Base-by-base conservation (phyloP, 2,113 vertebrate genomes). In the Phylloscopus whistleri region DNA sequence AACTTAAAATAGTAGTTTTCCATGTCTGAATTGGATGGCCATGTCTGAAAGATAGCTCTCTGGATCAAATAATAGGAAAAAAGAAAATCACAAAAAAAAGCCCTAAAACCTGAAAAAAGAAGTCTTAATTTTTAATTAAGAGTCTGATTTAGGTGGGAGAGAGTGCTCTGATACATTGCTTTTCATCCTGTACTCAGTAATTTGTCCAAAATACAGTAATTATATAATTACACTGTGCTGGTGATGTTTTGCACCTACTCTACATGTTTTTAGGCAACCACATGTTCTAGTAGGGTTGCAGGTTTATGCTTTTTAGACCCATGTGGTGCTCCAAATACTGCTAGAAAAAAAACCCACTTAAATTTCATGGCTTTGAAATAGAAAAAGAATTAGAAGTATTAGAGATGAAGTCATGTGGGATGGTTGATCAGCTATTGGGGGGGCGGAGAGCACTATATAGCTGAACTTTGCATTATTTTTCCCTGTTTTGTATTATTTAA, bases 361-460 rank as follows among this genome's bases (percentile, higher is more conserved):
- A 31, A 17, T 41, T 68, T 3, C 4, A 26, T 30, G 26, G 27
- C 11, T 78, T 59, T 81, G 55, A 62, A 89, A 67, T 24, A 11
- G 27, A 46, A 72, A 76, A 7, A 16, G 14, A 69, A 78, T 48
- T 68, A 41, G 13, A 87, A 82, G 64, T n/a, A 18, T 43, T 81
- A 53, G 14, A 28, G 13, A 30, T 68, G 8, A n/a, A 52, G 31
- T 58, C 0, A 22, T 19, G 35, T 35, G 52, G 35, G 7, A 51
- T 44, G 30, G 13, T 22, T 78, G 21, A 55, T 21, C 28, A 22
- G 13, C 24, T 39, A 8, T 41, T 10, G 7, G 4, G 3, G 1
- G 1, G 4, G 2, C 16, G 5, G 5, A 1, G 51, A 69, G 16
- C 5, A 48, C 2, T 7, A 4, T 35, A 1, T 39, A 67, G 16